Percentiles rank a stretch among this genome's conserved stretches.
Conservation (phyloP, 2,113 vertebrate species). For the Scartelaos histophorus region DNA sequence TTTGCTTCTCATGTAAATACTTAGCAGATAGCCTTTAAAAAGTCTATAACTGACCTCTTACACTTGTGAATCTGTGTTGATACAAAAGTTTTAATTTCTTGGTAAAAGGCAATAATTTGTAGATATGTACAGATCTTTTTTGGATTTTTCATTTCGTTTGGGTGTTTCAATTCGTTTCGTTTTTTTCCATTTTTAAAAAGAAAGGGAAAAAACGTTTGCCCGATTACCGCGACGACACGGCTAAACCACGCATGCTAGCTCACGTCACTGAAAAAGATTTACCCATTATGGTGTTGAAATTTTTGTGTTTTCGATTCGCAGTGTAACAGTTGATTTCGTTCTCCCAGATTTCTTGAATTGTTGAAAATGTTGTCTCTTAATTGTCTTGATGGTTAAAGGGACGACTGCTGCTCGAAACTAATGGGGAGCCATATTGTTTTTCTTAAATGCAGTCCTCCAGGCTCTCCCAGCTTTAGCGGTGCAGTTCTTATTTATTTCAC, state of each 20-base stretch:
- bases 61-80: slow-evolving; percentile 79
- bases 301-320: slow-evolving; percentile 55
- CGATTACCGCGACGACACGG: slow-evolving; percentile 78
- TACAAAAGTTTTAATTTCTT: slow-evolving; percentile 86
- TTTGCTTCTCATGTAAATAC: slow-evolving; percentile 72
- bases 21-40: slow-evolving; percentile 81
- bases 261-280: slow-evolving; percentile 77
- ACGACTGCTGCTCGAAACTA: slow-evolving; percentile 63
- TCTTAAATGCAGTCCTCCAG: slow-evolving; percentile 61
- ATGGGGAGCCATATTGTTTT: slow-evolving; percentile 56
- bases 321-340: slow-evolving; percentile 76
- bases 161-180: slow-evolving; percentile 55
- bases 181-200: slow-evolving; percentile 78
- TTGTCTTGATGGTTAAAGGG: slow-evolving; percentile 71
- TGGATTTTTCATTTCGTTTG: slow-evolving; percentile 61
- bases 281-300: slow-evolving; percentile 77
- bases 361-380: slow-evolving; percentile 58
- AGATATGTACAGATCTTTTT: slow-evolving; percentile 88
- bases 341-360: slow-evolving; percentile 36
- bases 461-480: slow-evolving; percentile 81
- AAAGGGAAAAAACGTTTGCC: slow-evolving; percentile 73
- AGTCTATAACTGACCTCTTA: slow-evolving; percentile 85
- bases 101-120: slow-evolving; percentile 98
- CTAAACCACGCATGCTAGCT: slow-evolving; percentile 88
- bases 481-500: slow-evolving; percentile 86